Conservation (phyloP, 2,113 vertebrate species). For the Ibidorhyncha struthersii region DNA sequence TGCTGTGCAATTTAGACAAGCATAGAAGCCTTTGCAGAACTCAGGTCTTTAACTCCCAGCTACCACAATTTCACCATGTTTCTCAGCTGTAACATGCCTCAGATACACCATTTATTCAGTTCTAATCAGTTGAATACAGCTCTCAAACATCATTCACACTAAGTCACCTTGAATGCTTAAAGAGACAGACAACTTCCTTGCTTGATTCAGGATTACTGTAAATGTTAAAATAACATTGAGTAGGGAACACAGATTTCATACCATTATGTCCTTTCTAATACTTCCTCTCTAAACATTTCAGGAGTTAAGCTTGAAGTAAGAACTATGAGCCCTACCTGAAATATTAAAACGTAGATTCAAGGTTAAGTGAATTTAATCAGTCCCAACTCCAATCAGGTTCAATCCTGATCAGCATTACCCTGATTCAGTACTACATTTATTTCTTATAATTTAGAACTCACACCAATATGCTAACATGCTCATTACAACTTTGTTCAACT, state of each 20-base stretch:
- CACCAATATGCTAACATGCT: not conserved
- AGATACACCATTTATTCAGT: not conserved
- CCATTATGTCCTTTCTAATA: not conserved
- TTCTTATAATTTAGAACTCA: not conserved
- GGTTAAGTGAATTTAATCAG: not conserved
- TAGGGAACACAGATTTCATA: not conserved
- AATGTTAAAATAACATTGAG: not conserved
- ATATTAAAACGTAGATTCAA: not conserved
- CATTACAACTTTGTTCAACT: conserved; percentile 43
- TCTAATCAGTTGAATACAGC: not conserved
- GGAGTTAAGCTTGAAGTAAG: not conserved
- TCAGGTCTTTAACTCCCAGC: not conserved
- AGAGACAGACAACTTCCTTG: not conserved
- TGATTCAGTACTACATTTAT: not conserved
- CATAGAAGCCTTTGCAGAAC: not conserved
- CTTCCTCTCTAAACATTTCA: not conserved
- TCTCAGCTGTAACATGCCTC: not conserved
- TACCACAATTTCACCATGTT: not conserved
- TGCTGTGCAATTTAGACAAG: not conserved
- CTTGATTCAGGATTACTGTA: not conserved
- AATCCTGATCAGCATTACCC: not conserved
- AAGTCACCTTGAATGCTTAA: not conserved
- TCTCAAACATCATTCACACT: not conserved
- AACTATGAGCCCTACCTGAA: not conserved
- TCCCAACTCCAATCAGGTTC: not conserved